A percentile compares a stretch with the other conserved stretches of the same genome.
These are phyloP conservation scores for Siphamia tubifer DNA, from an alignment of 2,113 vertebrate genomes.

Conservation along the genomic window DNA sequence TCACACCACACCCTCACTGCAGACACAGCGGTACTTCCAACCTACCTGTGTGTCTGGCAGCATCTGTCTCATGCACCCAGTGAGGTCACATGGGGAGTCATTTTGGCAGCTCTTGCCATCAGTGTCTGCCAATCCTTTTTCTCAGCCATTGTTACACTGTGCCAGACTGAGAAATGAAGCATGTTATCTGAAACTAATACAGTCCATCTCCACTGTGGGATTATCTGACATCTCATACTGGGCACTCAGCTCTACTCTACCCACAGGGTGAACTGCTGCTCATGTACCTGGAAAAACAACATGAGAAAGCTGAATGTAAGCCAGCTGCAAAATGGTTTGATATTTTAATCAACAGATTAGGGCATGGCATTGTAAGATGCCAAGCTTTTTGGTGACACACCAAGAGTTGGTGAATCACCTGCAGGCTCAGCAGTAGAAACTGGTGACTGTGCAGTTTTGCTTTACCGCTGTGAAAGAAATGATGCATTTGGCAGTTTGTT, in stretches of 20 bases:
- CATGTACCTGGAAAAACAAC: constrained; percentile 2
- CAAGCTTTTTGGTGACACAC: not conserved
- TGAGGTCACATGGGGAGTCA: constrained; percentile 38
- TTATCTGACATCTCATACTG: constrained; percentile 44
- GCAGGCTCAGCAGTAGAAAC: not conserved
- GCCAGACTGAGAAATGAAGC: constrained; percentile 55
- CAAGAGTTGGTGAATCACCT: constrained; percentile 2
- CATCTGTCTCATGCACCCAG: constrained; percentile 21
- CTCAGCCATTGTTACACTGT: not conserved
- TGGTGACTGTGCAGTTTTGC: not conserved
- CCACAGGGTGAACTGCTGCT: not conserved
- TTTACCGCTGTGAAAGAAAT: not conserved
- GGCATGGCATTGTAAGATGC: not conserved
- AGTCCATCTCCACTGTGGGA: constrained; percentile 53
- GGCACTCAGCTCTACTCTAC: constrained; percentile 3
- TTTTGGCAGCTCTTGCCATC: constrained; percentile 53
- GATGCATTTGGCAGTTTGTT: not conserved
- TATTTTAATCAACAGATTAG: constrained; percentile 31
- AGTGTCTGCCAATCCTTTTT: constrained; percentile 42
- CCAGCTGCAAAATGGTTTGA: constrained; percentile 17
- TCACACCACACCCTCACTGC: not conserved
- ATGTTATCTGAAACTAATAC: constrained; percentile 65
- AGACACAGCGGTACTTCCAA: not conserved
- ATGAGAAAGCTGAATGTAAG: not conserved
- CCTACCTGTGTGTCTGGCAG: constrained; percentile 30